Evolutionary conservation across 2,797 vertebrate genomes (phyloP), one percentile per base, ranked within the genome.

Genomic region (Cryptoblepharus egeriae): DNA sequence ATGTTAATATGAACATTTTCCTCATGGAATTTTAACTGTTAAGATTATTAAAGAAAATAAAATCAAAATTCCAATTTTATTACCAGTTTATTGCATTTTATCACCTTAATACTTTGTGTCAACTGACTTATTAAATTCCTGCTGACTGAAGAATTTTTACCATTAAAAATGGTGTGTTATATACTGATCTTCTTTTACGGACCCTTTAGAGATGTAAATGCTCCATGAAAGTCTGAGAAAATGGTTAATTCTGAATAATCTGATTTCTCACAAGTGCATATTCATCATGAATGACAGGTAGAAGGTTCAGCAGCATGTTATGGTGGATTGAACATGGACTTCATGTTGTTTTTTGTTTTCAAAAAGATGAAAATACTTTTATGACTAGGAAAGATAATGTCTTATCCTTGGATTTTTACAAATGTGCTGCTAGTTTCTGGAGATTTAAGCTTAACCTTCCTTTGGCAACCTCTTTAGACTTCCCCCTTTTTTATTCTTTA

Each of bases 81-180:
- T 84, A 79, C 79, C 73, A 90, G 42, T 85, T 69, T n/a, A 69
- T 87, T 72, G 75, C 77, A 87, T 90, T 88, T 83, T 79, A 77
- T 6, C 1, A 64, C 87, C 63, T 87, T 82, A 85, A 89, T 91
- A 89, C 89, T 90, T 67, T 84, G 72, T 83, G 86, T 91, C 74
- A 92, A 91, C 90, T 81, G 85, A 90, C 82, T 91, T 87, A 89
- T 93, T 93, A 93, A 94, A 87, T 90, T 84, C 55, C 77, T 93
- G 74, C 75, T 88, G 86, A 91, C 92, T 88, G 83, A 90, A 85
- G 88, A 92, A 89, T 88, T 91, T 88, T 88, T 89, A 90, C 89
- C 87, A 85, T 93, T 93, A 85, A 88, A 88, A 90, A 89, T 90
- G 88, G 89, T 93, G 90, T 90, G 90, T 84, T 91, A 89, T 91